These are phyloP conservation scores for Sepiola atlantica DNA, from an alignment of 2,888 invertebrate species.

Conservation along the genomic window DNA sequence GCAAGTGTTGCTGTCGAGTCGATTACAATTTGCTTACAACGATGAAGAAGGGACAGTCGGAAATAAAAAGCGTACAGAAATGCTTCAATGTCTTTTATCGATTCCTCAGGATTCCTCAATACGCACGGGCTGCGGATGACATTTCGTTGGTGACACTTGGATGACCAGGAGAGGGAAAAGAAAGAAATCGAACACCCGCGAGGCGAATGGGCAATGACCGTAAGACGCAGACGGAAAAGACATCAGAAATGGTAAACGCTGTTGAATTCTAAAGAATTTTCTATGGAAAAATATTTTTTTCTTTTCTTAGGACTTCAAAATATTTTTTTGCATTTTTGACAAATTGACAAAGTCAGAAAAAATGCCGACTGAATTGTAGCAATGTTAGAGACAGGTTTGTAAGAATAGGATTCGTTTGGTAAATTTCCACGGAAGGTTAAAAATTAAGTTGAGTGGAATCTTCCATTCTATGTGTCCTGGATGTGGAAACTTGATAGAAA, in stretches of 20 bases:
- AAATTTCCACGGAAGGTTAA: too few species aligned
- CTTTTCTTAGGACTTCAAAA: background rate
- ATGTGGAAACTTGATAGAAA: too few species aligned
- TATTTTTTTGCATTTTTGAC: background rate
- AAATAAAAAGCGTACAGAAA: conserved; percentile 4
- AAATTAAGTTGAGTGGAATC: too few species aligned
- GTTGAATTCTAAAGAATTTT: background rate
- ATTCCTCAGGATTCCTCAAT: background rate
- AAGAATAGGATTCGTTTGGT: too few species aligned
- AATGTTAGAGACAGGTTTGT: too few species aligned
- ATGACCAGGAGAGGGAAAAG: background rate
- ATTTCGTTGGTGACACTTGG: background rate
- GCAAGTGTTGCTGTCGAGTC: background rate
- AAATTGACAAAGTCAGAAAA: too few species aligned
- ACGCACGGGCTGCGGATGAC: background rate
- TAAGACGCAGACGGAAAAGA: background rate
- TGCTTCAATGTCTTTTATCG: background rate
- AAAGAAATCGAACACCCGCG: background rate
- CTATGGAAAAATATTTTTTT: too few species aligned
- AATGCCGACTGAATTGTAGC: too few species aligned
- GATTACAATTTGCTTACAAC: background rate
- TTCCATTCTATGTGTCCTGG: too few species aligned
- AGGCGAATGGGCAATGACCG: background rate
- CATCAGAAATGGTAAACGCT: background rate
- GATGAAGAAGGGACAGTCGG: background rate